Evolutionary conservation across 2,113 vertebrate species (phyloP).

Genomic region (Potamarius usumacintae): DNA sequence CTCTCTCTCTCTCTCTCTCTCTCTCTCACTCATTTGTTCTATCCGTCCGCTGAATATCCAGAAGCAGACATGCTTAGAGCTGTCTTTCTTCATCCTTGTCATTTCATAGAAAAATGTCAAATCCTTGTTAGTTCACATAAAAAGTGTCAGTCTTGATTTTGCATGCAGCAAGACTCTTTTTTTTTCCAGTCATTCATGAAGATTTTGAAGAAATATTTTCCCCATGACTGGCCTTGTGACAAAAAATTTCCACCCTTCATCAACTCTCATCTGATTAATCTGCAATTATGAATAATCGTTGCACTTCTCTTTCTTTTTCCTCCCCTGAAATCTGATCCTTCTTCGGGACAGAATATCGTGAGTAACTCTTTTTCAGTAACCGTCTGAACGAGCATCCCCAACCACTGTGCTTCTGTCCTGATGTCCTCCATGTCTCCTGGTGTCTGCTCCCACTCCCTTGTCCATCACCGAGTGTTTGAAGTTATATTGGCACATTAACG

Average conservation of each 20-base stretch:
- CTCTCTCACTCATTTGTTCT: neutral
- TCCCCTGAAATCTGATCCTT: slow-evolving; percentile 41
- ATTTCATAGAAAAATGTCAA: slow-evolving; percentile 20
- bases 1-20: slow-evolving; percentile 33
- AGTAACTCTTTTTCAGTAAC: slow-evolving; percentile 68
- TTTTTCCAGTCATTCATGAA: neutral
- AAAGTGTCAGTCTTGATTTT: slow-evolving; percentile 12
- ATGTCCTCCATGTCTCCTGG: slow-evolving; percentile 47
- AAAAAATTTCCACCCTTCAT: neutral
- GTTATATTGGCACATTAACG: slow-evolving; percentile 33
- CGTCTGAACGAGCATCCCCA: neutral
- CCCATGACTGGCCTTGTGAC: neutral
- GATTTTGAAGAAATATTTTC: neutral
- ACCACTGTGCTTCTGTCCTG: slow-evolving; percentile 53
- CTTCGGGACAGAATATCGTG: slow-evolving; percentile 81
- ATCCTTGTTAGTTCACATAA: slow-evolving; percentile 16
- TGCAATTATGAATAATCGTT: slow-evolving; percentile 6
- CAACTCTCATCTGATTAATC: neutral
- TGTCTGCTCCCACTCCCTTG: slow-evolving; percentile 47
- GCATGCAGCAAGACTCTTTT: neutral
- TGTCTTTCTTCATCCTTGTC: slow-evolving; percentile 1
- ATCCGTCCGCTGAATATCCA: neutral
- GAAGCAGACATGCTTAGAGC: neutral
- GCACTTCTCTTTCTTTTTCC: slow-evolving; percentile 40
- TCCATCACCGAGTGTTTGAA: slow-evolving; percentile 62